Evolutionary conservation across 2,113 vertebrate species (phyloP), one percentile per base, ranked within the genome.

Genomic region (Alexandromys fortis): DNA sequence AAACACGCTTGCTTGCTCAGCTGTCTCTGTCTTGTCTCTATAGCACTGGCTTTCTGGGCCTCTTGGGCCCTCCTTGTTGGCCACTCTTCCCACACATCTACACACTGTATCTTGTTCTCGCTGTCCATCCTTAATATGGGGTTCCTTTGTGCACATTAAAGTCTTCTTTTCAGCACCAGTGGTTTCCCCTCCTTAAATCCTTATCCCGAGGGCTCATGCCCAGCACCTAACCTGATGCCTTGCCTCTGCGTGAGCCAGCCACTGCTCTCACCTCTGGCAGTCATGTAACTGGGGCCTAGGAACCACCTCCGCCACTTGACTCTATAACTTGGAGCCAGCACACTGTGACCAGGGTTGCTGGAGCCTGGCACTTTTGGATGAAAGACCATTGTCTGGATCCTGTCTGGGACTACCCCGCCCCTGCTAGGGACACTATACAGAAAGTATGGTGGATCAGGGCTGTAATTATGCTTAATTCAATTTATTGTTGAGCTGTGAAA

Each of bases 121-220:
- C 58, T 86, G 70, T 7, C 16, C n/a, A 30, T 72, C 79, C 17
- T 49, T 10, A 81, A 38, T 92, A 87, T 90, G 94, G 97, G 85
- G 78, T 92, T 82, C 73, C 92, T 95, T 82, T 97, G 94, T 97
- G 91, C 88, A 73, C 35, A 95, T 88, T 97, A 97, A 97, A 98
- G 94, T 92, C 89, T 82, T 76, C 33, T 82, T 94, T 83, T 94
- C 94, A 78, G 91, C 92, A 30, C 83, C 92, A 58, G 76, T 72
- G 93, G 85, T 76, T 94, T 65, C 79, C 63, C 63, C 94, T 92
- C 77, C 81, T 96, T 89, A 65, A 89, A 14, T 76, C 63, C 87
- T 63, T 70, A 1, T 86, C 91, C 89, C 9, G 30, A 88, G 85
- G 89, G 89, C 79, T 52, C 11, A 0, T 38, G 90, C 26, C 73